phyloP scores from a whole-genome alignment of 2,113 vertebrate species.

The Paralichthys olivaceus region DNA sequence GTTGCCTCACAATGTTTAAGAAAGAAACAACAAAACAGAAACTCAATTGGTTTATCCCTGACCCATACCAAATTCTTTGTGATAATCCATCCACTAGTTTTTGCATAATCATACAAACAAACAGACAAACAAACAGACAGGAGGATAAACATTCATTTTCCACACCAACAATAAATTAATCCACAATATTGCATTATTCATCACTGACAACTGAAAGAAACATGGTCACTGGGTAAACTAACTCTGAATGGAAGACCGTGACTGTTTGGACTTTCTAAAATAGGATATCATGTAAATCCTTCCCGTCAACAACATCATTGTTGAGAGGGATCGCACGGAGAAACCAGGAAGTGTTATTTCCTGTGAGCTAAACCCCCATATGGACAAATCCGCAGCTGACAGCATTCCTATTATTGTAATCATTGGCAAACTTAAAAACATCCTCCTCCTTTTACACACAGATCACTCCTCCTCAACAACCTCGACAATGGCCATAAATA shows the following conservation, averaged over 20 bases:
- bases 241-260: not conserved
- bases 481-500: conserved; percentile 67
- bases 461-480: conserved; percentile 43
- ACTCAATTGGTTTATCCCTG: too few relatives aligned
- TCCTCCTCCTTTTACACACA: conserved; percentile 44
- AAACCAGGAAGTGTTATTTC: conserved; percentile 53
- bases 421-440: conserved; percentile 20
- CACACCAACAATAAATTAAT: not conserved
- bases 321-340: conserved; percentile 28
- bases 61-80: too few relatives aligned
- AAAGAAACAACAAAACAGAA: too few relatives aligned
- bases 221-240: not conserved
- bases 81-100: too few relatives aligned
- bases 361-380: conserved; percentile 39
- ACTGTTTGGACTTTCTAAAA: not conserved
- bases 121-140: too few relatives aligned
- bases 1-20: too few relatives aligned
- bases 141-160: too few relatives aligned
- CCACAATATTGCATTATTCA: not conserved
- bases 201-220: not conserved
- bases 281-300: conserved; percentile 25
- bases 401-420: conserved; percentile 37
- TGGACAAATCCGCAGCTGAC: conserved; percentile 21
- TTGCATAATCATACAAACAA: too few relatives aligned
- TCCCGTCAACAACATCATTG: conserved; percentile 51